phyloP scores from a whole-genome alignment of 1,140 invertebrate species.

The Adoxophyes honmai region DNA sequence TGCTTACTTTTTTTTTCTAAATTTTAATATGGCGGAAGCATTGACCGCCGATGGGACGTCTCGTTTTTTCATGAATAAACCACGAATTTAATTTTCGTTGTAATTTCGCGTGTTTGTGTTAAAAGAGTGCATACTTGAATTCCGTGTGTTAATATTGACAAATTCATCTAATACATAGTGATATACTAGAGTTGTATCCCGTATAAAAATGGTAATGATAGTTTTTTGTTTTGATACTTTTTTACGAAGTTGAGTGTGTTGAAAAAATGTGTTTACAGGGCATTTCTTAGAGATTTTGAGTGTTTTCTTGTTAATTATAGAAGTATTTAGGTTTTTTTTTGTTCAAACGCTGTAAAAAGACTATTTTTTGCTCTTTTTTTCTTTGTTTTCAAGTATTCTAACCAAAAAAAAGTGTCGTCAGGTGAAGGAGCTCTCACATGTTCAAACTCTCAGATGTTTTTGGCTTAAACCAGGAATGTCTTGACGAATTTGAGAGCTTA shows the following conservation, averaged over 20 bases:
- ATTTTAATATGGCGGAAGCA: slow-evolving; percentile 76
- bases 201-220: slow-evolving; percentile 75
- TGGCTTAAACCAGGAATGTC: slow-evolving; percentile 29
- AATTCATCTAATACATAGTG: slow-evolving; percentile 27
- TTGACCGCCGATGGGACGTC: slow-evolving; percentile 71
- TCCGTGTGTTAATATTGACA: slow-evolving; percentile 21
- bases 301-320: not conserved
- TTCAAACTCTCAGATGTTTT: slow-evolving; percentile 52
- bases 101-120: slow-evolving; percentile 41
- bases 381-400: slow-evolving; percentile 73
- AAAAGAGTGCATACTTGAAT: slow-evolving; percentile 29
- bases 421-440: slow-evolving; percentile 60
- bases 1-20: slow-evolving; percentile 44
- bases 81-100: slow-evolving; percentile 37
- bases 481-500: slow-evolving; percentile 39
- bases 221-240: slow-evolving; percentile 78
- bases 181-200: slow-evolving; percentile 36
- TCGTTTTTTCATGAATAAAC: slow-evolving; percentile 52
- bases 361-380: slow-evolving; percentile 59
- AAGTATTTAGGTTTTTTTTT: not conserved
- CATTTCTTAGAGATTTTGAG: slow-evolving; percentile 27
- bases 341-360: slow-evolving; percentile 23
- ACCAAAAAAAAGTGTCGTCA: slow-evolving; percentile 74
- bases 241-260: slow-evolving; percentile 65
- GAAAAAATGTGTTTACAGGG: slow-evolving; percentile 47